Conservation (phyloP, 53 echinoderm and acorn worm genomes). For the Paracentrotus lividus region DNA sequence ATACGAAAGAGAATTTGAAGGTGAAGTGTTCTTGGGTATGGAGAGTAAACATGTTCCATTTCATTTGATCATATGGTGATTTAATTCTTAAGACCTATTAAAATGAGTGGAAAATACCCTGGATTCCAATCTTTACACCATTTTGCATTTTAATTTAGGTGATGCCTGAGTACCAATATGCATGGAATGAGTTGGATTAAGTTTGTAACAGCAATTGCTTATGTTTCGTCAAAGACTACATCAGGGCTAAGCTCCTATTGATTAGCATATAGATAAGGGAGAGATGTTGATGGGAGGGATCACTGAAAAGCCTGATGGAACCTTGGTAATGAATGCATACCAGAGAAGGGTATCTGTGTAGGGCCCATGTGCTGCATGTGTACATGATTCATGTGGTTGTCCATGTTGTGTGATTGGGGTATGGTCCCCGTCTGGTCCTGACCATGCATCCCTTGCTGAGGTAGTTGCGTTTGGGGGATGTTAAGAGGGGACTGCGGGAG, state of each 20-base stretch:
- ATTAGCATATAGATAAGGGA: background rate
- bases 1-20: background rate
- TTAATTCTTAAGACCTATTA: background rate
- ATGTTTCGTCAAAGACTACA: background rate
- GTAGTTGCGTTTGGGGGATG: constrained; percentile 85
- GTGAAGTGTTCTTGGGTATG: background rate
- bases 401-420: constrained; percentile 73
- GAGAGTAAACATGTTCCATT: background rate
- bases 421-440: constrained; percentile 75
- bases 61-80: background rate
- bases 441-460: constrained; percentile 76
- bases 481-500: constrained; percentile 85
- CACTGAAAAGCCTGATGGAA: constrained; percentile 99
- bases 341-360: constrained; percentile 79
- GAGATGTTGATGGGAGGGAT: constrained; percentile 28
- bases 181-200: constrained; percentile 1
- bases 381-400: constrained; percentile 77
- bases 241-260: background rate
- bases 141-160: background rate
- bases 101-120: constrained; percentile 4
- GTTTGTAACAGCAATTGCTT: constrained; percentile 1
- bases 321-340: constrained; percentile 90
- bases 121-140: background rate
- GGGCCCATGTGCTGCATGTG: constrained; percentile 80
- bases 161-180: constrained; percentile 1